phyloP scores from a whole-genome alignment of 1,140 invertebrate genomes.

The Ceratina australensis region DNA sequence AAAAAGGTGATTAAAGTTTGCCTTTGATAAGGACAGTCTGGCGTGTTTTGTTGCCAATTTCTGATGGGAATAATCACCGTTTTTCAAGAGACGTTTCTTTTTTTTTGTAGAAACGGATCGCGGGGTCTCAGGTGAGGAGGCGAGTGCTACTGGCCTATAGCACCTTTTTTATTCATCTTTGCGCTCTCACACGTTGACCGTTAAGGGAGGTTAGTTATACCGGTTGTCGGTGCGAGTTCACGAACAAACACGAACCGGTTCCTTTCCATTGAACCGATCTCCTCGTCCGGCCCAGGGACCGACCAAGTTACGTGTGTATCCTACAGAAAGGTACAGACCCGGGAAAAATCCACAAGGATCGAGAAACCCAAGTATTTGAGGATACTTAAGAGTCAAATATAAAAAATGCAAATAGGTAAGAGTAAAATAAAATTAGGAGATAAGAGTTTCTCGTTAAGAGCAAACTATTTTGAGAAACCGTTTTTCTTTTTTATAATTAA shows the following conservation, averaged over 20 bases:
- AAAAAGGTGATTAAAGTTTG: too few species aligned
- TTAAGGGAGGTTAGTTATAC: constrained; percentile 74
- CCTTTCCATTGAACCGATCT: constrained; percentile 69
- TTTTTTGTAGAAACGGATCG: not conserved
- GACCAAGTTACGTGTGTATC: constrained; percentile 53
- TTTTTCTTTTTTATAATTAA: too few species aligned
- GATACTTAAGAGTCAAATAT: too few species aligned
- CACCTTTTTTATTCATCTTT: constrained; percentile 53
- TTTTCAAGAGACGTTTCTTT: not conserved
- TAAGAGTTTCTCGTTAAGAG: too few species aligned
- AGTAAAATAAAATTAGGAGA: too few species aligned
- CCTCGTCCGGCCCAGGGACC: constrained; percentile 28
- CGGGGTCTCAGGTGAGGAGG: constrained; percentile 9
- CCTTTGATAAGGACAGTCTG: too few species aligned
- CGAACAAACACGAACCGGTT: constrained; percentile 67
- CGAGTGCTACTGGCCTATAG: constrained; percentile 35
- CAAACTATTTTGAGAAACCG: too few species aligned
- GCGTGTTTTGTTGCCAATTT: too few species aligned
- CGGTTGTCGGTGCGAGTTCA: constrained; percentile 63
- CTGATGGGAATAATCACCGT: not conserved
- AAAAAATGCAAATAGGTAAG: too few species aligned
- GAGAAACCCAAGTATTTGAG: not conserved
- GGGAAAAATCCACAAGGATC: constrained; percentile 45
- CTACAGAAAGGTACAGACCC: constrained; percentile 32
- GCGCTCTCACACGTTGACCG: constrained; percentile 54